Evolutionary conservation across 2,888 invertebrate genomes (phyloP), one percentile per base, ranked within the genome.

Genomic region (Lampropteryx suffumata): DNA sequence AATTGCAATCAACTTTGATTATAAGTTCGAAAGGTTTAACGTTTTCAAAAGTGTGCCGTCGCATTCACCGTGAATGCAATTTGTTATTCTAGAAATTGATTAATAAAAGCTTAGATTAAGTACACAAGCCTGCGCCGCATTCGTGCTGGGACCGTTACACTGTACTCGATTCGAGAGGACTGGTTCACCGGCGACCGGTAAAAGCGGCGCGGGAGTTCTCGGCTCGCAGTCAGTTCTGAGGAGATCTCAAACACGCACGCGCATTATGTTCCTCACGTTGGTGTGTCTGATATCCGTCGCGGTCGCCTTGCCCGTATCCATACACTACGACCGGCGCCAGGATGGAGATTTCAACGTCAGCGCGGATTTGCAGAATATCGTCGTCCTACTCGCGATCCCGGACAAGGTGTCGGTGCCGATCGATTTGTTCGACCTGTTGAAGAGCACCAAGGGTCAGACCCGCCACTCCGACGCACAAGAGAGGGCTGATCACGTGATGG

Each of bases 311-410:
- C 53, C 53, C 8, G 75, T 79, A 8, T 83, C 90, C 32, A 69
- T 73, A 35, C 74, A 69, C 29, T 93, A 92, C 84, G 93, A 96
- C 75, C 95, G 95, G 71, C 91, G 95, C 0, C 96, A 96, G 76
- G 94, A 95, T 48, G 96, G 96, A n/a, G 92, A 94, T 1, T 74
- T 92, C 56, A 95, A 96, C 77, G 91, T 95, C 8, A 91, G 93
- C 41, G 94, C 95, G 0, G 94, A 95, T 73, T 81, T 96, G 7
- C 93, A 95, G 59, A 95, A 96, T 69, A 92, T 96, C 57, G 86
- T 95, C 57, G 81, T 96, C 41, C 76, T 96, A 17, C 76, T 95
- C n/a, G 92, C 93, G 0, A 82, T 93, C 13, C 92, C 92, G 2
- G 69, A 76, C 35, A 84, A 82, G 52, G 39, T 77, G 51, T 57